Conservation (phyloP, 92 coral and sea anemone genomes). For the Porites cylindrica region DNA sequence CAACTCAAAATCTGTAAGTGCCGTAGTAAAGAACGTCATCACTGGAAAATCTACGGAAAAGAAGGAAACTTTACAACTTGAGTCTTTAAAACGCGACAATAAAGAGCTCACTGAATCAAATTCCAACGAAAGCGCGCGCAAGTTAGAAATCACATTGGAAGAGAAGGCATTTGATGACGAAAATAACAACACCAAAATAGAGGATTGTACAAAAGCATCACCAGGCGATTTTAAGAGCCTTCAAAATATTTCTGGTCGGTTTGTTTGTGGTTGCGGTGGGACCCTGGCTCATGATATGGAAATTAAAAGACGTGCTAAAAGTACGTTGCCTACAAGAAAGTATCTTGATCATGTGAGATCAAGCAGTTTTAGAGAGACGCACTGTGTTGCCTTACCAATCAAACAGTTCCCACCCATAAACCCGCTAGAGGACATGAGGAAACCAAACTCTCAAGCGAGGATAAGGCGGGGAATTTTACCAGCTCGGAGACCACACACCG, state of each 20-base stretch:
- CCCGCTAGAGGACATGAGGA: constrained; percentile 56
- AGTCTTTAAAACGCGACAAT: neutral
- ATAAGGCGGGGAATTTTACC: constrained; percentile 3
- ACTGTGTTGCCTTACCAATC: constrained; percentile 52
- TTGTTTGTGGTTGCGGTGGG: constrained; percentile 12
- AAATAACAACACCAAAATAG: neutral
- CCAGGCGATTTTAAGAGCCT: neutral
- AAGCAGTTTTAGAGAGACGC: constrained; percentile 10
- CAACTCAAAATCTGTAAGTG: neutral
- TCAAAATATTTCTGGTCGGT: neutral
- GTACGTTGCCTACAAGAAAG: neutral
- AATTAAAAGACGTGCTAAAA: neutral
- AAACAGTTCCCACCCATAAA: constrained; percentile 80
- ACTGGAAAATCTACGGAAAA: neutral
- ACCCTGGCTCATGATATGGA: neutral
- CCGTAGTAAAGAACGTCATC: neutral
- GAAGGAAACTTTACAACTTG: neutral
- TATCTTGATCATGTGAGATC: neutral
- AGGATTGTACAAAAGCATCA: neutral
- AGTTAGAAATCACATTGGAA: neutral
- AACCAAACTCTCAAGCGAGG: neutral
- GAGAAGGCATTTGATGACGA: neutral
- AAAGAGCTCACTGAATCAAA: neutral
- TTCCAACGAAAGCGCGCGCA: neutral
- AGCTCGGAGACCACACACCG: constrained; percentile 62